Percentiles rank a stretch among this genome's conserved stretches.
Conservation (phyloP, 2,797 vertebrate genomes). For the Tragopan temminckii region DNA sequence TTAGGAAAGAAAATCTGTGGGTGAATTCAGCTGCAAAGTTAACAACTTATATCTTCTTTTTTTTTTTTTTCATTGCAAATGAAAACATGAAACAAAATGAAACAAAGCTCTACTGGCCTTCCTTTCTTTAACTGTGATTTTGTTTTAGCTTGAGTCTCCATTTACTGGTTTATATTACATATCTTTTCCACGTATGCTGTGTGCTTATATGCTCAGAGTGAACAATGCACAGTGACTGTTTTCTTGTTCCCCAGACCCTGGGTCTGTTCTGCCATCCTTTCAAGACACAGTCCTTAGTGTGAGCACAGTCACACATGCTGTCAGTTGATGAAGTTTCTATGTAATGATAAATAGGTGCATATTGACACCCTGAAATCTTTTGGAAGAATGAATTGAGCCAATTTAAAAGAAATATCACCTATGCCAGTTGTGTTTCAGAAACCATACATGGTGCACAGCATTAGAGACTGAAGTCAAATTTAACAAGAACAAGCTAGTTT, state of each 20-base stretch:
- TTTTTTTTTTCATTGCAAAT: not conserved
- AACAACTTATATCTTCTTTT: not conserved
- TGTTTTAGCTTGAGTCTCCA: not conserved
- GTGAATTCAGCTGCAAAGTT: not conserved
- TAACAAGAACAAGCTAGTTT: not conserved
- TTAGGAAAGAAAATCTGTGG: not conserved
- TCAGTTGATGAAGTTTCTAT: not conserved
- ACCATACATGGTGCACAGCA: not conserved
- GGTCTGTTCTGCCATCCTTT: rapidly evolving
- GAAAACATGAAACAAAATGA: not conserved
- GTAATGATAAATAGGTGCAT: not conserved
- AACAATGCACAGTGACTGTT: not conserved
- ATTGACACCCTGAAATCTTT: not conserved
- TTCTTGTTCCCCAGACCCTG: not conserved
- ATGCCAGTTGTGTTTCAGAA: not conserved
- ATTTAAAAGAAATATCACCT: not conserved
- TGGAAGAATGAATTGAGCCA: not conserved
- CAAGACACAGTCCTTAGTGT: not conserved
- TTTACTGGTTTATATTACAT: not conserved
- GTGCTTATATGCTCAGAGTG: not conserved
- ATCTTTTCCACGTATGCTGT: not conserved
- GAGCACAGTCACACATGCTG: not conserved
- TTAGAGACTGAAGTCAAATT: not conserved
- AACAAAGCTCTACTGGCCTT: not conserved
- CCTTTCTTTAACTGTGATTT: not conserved